A percentile compares a stretch with the other conserved stretches of the same genome.
Conservation (phyloP, 1,140 invertebrate species). For the Cotesia glomerata region DNA sequence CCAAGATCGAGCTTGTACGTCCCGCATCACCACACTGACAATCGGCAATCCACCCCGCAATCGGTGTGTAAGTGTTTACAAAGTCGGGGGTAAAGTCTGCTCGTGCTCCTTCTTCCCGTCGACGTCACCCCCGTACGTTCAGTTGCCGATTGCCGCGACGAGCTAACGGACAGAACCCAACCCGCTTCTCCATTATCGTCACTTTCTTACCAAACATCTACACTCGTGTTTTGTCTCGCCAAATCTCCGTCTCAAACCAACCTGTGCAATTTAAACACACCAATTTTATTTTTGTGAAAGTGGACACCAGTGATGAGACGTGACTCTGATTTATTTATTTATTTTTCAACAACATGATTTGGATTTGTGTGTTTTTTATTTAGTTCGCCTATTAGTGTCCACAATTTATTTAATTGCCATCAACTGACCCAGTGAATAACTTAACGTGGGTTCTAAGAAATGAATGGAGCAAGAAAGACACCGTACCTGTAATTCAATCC, state of each 20-base stretch:
- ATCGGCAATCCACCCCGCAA: background rate
- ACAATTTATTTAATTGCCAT: too few relatives aligned
- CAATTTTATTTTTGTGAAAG: too few relatives aligned
- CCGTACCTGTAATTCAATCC: slow-evolving; percentile 42
- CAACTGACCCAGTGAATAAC: background rate
- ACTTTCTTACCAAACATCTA: too few relatives aligned
- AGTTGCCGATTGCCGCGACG: slow-evolving; percentile 63
- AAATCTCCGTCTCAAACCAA: too few relatives aligned
- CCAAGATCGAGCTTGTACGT: too few relatives aligned
- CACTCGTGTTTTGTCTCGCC: too few relatives aligned
- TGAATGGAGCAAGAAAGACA: slow-evolving; percentile 21
- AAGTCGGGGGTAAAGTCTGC: slow-evolving; percentile 47
- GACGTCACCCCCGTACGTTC: slow-evolving; percentile 60
- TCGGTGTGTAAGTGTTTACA: slow-evolving; percentile 34
- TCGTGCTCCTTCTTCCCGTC: slow-evolving; percentile 50
- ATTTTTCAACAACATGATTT: too few relatives aligned
- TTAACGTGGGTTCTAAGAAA: background rate
- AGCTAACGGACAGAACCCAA: slow-evolving; percentile 51
- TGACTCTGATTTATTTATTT: too few relatives aligned
- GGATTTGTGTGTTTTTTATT: slow-evolving; percentile 4
- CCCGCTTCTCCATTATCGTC: background rate
- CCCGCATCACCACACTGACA: too few relatives aligned
- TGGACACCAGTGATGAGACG: too few relatives aligned
- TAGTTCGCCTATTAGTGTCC: background rate
- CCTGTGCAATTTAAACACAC: too few relatives aligned